Evolutionary conservation across 2,797 vertebrate species (phyloP), one percentile per base, ranked within the genome.

Genomic region (Melanotaenia boesemani): DNA sequence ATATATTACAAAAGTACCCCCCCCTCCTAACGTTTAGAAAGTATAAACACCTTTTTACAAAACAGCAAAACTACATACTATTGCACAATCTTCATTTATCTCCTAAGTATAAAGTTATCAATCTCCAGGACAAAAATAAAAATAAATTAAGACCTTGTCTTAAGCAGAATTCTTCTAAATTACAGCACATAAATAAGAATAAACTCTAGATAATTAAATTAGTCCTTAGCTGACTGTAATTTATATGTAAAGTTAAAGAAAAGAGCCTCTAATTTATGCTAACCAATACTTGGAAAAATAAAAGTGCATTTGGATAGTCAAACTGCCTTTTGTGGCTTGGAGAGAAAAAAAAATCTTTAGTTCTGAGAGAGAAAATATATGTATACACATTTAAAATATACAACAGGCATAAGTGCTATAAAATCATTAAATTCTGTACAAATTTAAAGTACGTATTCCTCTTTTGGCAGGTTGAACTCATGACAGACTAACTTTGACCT

Each of bases 1-100:
- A 92, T 86, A 90, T 86, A 90, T 62, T 76, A 82, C 84, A 85
- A 86, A 46, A 46, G n/a, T 80, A 67, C 13, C 24, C 1, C 11
- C 26, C 54, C 54, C 22, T 12, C 52, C 12, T 91, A 92, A 94
- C 93, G 86, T 91, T 94, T 93, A 89, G 91, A 95, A 93, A 96
- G 94, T 97, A 96, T 96, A 97, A 98, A 97, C 92, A 93, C 88
- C 63, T 91, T 89, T 96, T 76, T 97, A 96, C 95, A 97, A 98
- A 99, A 97, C 94, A 95, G 96, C 95, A 95, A 96, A 95, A 96
- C 95, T 96, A 97, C 94, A 90, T 94, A 91, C 96, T 97, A 98
- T 98, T 99, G 97, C 97, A 99, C 97, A 96, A 93, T 95, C 95
- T 95, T 95, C 92, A 95, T 96, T 87, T 95, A 96, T 96, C 94